phyloP scores from a whole-genome alignment of 2,113 vertebrate species.

The Nycticebus coucang region DNA sequence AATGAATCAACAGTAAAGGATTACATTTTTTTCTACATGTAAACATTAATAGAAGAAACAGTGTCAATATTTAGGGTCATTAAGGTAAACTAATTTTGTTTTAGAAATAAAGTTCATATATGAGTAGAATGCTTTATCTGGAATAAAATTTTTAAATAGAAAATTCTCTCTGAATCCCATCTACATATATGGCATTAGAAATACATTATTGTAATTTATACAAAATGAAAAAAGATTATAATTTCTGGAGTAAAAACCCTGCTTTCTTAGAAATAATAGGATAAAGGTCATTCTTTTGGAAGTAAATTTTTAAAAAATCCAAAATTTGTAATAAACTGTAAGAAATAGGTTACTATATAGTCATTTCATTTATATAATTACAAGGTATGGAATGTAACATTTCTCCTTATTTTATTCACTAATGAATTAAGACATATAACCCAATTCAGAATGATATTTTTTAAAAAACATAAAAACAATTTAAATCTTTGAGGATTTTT shows the following conservation, averaged over 20 bases:
- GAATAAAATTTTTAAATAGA: slow-evolving; percentile 5
- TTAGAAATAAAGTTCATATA: slow-evolving; percentile 41
- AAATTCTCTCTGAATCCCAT: not conserved
- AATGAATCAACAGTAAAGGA: slow-evolving; percentile 14
- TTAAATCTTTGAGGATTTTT: not conserved
- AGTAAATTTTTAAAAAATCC: not conserved
- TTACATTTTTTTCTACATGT: slow-evolving; percentile 28
- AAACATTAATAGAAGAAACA: slow-evolving; percentile 30
- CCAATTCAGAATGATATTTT: not conserved
- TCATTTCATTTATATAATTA: slow-evolving; percentile 38
- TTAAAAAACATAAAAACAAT: not conserved
- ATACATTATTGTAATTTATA: slow-evolving; percentile 27
- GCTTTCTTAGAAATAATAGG: not conserved
- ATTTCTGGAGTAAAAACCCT: not conserved
- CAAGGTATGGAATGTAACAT: not conserved
- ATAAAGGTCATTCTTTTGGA: slow-evolving; percentile 16
- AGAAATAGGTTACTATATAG: slow-evolving; percentile 26
- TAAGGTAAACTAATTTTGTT: slow-evolving; percentile 35
- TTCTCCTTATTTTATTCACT: slow-evolving; percentile 22
- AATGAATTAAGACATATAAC: slow-evolving; percentile 31
- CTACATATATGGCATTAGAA: slow-evolving; percentile 21
- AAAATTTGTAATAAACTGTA: slow-evolving; percentile 35
- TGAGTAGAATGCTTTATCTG: slow-evolving; percentile 1
- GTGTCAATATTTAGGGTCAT: slow-evolving; percentile 3
- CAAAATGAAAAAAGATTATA: slow-evolving; percentile 26